A percentile compares a stretch with the other conserved stretches of the same genome.
Conservation (phyloP, 1,140 invertebrate genomes). For the Caerostris extrusa region DNA sequence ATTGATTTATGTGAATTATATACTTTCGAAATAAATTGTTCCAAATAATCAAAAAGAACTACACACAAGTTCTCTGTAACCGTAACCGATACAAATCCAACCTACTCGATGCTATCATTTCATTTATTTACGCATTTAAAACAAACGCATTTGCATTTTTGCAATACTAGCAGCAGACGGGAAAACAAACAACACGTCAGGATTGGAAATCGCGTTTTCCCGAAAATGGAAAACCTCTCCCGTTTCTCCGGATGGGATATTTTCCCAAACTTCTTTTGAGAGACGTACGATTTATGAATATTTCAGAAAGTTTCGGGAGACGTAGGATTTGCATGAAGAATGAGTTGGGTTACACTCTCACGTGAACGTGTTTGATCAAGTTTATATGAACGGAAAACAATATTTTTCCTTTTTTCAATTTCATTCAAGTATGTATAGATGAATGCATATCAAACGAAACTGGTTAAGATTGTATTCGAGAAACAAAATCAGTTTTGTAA, state of each 20-base stretch:
- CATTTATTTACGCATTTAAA: not conserved
- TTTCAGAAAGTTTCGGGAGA: not conserved
- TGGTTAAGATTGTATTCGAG: not conserved
- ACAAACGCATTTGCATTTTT: not conserved
- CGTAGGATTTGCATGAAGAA: not conserved
- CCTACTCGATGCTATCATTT: not conserved
- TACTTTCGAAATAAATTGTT: too few relatives aligned
- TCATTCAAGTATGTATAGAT: not conserved
- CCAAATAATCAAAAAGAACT: too few relatives aligned
- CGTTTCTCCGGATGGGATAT: not conserved
- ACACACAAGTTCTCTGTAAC: too few relatives aligned
- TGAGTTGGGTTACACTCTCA: not conserved
- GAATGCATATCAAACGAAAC: not conserved
- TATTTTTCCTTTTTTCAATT: not conserved
- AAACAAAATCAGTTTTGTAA: not conserved
- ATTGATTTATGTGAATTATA: too few relatives aligned
- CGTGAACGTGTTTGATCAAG: not conserved
- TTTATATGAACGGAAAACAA: not conserved
- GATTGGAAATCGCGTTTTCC: not conserved
- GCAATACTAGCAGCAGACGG: not conserved
- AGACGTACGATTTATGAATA: slow-evolving; percentile 12
- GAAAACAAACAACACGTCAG: not conserved
- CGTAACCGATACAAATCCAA: too few relatives aligned
- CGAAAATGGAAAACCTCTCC: not conserved
- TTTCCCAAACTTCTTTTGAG: not conserved